Conservation (phyloP, 2,797 vertebrate genomes). For the Chaetophractus vellerosus region DNA sequence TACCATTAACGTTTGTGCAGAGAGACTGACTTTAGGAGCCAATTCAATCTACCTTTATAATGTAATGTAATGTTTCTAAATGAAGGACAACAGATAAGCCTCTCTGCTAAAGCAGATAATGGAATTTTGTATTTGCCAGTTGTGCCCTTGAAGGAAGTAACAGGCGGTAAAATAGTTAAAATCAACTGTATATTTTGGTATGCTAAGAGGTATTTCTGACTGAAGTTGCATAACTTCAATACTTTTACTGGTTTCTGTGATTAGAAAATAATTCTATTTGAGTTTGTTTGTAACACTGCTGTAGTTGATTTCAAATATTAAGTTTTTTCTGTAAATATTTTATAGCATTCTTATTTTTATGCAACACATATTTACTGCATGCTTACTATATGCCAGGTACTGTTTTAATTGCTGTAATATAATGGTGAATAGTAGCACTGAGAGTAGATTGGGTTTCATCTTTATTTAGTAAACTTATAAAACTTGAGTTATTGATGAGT, state of each 20-base stretch:
- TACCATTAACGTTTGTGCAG: not conserved
- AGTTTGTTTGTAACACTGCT: not conserved
- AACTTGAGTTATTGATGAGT: not conserved
- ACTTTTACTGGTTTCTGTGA: not conserved
- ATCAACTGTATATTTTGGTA: not conserved
- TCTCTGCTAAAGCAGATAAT: not conserved
- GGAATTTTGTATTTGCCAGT: not conserved
- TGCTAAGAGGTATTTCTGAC: not conserved
- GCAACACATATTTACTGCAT: not conserved
- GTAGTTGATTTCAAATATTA: not conserved
- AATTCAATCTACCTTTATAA: not conserved
- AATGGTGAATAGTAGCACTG: not conserved
- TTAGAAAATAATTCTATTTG: not conserved
- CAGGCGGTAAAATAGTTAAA: constrained; percentile 6
- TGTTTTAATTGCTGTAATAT: not conserved
- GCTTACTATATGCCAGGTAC: too few relatives aligned
- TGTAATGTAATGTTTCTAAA: constrained; percentile 9
- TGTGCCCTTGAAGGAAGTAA: not conserved
- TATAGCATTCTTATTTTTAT: not conserved
- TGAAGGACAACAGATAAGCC: not conserved
- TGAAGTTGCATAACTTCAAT: not conserved
- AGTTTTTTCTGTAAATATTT: not conserved
- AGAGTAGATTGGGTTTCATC: not conserved
- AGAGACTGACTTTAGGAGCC: not conserved
- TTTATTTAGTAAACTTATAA: not conserved